A percentile compares a stretch with the other conserved stretches of the same genome.
Evolutionary conservation across 2,113 vertebrate genomes (phyloP).

Genomic region (Stigmatopora argus): DNA sequence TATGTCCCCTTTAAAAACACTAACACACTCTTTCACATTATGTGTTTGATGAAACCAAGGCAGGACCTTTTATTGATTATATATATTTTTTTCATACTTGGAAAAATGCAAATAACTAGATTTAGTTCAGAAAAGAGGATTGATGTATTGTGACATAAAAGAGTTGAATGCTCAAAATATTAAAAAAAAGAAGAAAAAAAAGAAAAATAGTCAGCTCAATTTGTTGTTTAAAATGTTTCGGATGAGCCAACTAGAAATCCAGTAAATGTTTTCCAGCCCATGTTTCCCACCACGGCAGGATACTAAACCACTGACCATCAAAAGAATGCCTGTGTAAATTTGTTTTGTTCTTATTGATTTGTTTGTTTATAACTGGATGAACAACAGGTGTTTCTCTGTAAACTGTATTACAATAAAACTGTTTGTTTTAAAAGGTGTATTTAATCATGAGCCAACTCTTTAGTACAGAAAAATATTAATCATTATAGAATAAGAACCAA

Average conservation of each 20-base stretch:
- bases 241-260: constrained; percentile 54
- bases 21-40: constrained; percentile 29
- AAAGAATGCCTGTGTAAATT: constrained; percentile 74
- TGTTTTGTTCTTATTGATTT: constrained; percentile 66
- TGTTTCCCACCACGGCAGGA: constrained; percentile 26
- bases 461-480: neutral
- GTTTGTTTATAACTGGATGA: constrained; percentile 72
- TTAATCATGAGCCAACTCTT: neutral
- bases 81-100: constrained; percentile 42
- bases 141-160: constrained; percentile 44
- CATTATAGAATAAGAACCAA: neutral
- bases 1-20: constrained; percentile 10
- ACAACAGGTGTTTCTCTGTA: constrained; percentile 74
- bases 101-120: constrained; percentile 60
- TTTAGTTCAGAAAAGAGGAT: constrained; percentile 54
- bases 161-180: constrained; percentile 35
- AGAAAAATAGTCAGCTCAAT: constrained; percentile 29
- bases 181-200: constrained; percentile 1
- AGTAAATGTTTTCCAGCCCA: constrained; percentile 30
- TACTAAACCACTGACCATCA: constrained; percentile 72
- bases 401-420: constrained; percentile 77
- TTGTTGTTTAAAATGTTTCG: constrained; percentile 42
- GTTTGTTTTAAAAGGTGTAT: constrained; percentile 66
- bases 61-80: constrained; percentile 66
- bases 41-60: constrained; percentile 58